Percentiles rank a stretch among this genome's conserved stretches.
These are phyloP conservation scores for Acrobasis consociella DNA, from an alignment of 2,888 invertebrate species.

Conservation along the genomic window DNA sequence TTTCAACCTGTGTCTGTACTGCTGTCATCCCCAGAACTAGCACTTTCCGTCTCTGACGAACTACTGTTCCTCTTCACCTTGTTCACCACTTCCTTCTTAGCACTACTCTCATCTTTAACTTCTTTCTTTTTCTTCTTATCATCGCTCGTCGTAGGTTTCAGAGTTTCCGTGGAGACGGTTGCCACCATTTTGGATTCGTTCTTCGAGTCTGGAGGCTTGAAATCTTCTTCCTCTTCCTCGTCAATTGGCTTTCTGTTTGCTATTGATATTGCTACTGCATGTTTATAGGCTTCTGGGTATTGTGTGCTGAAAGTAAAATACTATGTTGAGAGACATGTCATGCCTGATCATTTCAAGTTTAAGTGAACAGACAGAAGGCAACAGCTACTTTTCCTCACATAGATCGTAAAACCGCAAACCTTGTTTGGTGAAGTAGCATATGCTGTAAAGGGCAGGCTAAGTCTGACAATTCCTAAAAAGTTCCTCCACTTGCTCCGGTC, in stretches of 20 bases:
- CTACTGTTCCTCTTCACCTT: conserved; percentile 64
- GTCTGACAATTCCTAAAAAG: no score
- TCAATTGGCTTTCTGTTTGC: conserved; percentile 68
- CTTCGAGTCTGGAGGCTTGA: conserved; percentile 50
- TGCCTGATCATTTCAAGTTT: no score
- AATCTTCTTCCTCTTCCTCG: conserved; percentile 67
- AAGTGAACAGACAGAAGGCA: no score
- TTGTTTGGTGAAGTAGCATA: no score
- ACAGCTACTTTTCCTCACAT: no score
- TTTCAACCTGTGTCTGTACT: conserved; percentile 83
- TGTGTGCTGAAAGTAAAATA: conserved; percentile 73
- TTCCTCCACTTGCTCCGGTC: no score
- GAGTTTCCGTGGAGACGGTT: conserved; percentile 73
- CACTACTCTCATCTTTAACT: conserved; percentile 49
- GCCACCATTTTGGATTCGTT: conserved; percentile 72
- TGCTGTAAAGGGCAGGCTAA: no score
- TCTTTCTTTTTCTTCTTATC: conserved; percentile 59
- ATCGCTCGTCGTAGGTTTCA: conserved; percentile 67
- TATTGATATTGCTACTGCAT: conserved; percentile 80
- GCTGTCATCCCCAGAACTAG: conserved; percentile 85
- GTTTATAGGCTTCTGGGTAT: conserved; percentile 86
- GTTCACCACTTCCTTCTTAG: conserved; percentile 44
- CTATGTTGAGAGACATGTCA: no score
- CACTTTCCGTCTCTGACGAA: conserved; percentile 85
- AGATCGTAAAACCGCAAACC: no score